Percentiles rank a stretch among this genome's conserved stretches.
Evolutionary conservation across 2,888 invertebrate genomes (phyloP).

Genomic region (Eurytoma adleriae): DNA sequence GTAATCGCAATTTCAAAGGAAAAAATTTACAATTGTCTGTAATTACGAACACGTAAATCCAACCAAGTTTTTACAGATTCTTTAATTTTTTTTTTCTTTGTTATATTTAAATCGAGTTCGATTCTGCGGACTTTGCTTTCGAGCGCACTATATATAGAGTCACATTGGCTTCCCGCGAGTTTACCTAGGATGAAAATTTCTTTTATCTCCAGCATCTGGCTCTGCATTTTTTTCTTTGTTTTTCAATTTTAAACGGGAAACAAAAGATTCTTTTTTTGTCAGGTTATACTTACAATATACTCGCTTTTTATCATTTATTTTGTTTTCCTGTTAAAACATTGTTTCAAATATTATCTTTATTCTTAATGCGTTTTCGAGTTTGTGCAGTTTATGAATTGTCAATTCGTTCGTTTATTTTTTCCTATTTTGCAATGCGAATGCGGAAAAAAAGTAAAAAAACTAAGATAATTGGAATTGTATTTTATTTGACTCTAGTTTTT

Average conservation of each 20-base stretch:
- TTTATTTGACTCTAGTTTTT: conserved; percentile 56
- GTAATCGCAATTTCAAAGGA: conserved; percentile 58
- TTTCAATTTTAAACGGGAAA: conserved; percentile 12
- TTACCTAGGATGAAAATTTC: conserved; percentile 33
- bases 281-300: conserved; percentile 1
- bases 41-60: conserved; percentile 35
- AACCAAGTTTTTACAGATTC: conserved; percentile 52
- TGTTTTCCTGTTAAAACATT: conserved; percentile 50
- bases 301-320: conserved; percentile 39
- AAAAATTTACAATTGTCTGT: conserved; percentile 56
- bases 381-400: conserved; percentile 49
- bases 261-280: conserved; percentile 45
- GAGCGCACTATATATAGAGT: conserved; percentile 52
- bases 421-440: conserved; percentile 45
- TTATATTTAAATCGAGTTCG: conserved; percentile 54
- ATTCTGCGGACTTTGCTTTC: conserved; percentile 56
- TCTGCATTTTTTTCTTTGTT: conserved; percentile 49
- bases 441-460: conserved; percentile 52
- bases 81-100: conserved; percentile 50
- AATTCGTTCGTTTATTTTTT: conserved; percentile 52
- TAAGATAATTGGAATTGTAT: conserved; percentile 53
- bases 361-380: conserved; percentile 54
- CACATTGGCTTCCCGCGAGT: conserved; percentile 56
- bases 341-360: conserved; percentile 53
- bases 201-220: conserved; percentile 31